Percentiles rank a stretch among this genome's conserved stretches.
phyloP scores from a whole-genome alignment of 2,113 vertebrate species.

The Toxotes jaculatrix region DNA sequence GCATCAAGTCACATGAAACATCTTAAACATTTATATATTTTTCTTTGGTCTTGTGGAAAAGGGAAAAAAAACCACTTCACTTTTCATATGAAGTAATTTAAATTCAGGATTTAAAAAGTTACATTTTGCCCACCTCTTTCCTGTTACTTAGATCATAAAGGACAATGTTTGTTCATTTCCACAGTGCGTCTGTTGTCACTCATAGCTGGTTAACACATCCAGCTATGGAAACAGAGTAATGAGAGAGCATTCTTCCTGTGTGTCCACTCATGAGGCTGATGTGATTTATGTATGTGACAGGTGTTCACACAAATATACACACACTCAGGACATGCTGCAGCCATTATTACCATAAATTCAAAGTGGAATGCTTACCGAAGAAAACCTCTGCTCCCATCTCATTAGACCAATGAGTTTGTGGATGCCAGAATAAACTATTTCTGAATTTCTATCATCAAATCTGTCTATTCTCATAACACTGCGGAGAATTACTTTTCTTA shows the following conservation, averaged over 20 bases:
- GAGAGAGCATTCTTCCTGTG: slow-evolving; percentile 43
- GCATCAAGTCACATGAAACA: not conserved
- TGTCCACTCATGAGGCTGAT: slow-evolving; percentile 46
- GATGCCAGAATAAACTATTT: slow-evolving; percentile 52
- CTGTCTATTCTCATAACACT: slow-evolving; percentile 41
- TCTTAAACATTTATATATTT: not conserved
- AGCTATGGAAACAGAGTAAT: slow-evolving; percentile 34
- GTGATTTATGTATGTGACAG: slow-evolving; percentile 70
- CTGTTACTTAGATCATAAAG: slow-evolving; percentile 21
- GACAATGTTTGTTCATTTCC: slow-evolving; percentile 9
- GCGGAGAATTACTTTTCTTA: slow-evolving; percentile 27
- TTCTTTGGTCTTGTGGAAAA: too few relatives aligned
- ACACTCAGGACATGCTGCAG: slow-evolving; percentile 22
- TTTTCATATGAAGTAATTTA: too few relatives aligned
- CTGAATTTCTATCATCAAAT: slow-evolving; percentile 48
- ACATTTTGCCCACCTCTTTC: not conserved
- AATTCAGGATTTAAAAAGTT: not conserved
- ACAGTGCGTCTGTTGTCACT: slow-evolving; percentile 48
- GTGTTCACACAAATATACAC: slow-evolving; percentile 53
- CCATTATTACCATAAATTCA: slow-evolving; percentile 43
- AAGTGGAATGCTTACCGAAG: slow-evolving; percentile 24
- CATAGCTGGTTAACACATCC: slow-evolving; percentile 45
- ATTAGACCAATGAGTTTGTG: slow-evolving; percentile 26
- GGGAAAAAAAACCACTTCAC: too few relatives aligned
- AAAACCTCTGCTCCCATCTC: slow-evolving; percentile 39